Percentiles rank a stretch among this genome's conserved stretches.
Conservation (phyloP, 2,888 invertebrate species). For the Drosophila austrosaltans region DNA sequence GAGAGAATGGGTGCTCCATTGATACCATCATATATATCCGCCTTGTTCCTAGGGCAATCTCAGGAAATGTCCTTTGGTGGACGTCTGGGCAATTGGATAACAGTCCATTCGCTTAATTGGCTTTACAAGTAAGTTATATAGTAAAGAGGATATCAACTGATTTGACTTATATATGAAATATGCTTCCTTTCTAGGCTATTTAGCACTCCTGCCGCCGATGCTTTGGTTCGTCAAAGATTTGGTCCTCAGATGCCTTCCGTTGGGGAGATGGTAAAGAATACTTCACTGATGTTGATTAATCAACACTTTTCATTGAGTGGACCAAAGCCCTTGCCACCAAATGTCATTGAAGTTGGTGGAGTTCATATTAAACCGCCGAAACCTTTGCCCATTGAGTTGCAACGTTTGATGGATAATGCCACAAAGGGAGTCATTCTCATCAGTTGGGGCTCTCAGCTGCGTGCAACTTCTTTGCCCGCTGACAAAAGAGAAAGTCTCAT, state of each 20-base stretch:
- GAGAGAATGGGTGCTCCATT: constrained; percentile 85
- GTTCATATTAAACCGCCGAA: constrained; percentile 83
- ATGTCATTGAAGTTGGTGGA: constrained; percentile 85
- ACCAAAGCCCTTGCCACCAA: constrained; percentile 83
- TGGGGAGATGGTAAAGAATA: constrained; percentile 82
- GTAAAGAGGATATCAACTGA: background rate
- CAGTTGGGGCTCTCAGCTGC: constrained; percentile 89
- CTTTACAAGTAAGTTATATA: constrained; percentile 67
- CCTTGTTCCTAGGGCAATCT: constrained; percentile 84
- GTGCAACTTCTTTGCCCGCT: constrained; percentile 85
- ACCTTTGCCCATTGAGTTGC: constrained; percentile 84
- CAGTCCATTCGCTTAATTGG: constrained; percentile 66
- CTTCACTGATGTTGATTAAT: constrained; percentile 84
- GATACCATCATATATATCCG: constrained; percentile 86
- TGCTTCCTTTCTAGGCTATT: constrained; percentile 30
- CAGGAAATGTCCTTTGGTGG: constrained; percentile 83
- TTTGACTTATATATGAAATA: background rate
- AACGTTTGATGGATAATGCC: constrained; percentile 86
- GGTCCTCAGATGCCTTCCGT: constrained; percentile 83
- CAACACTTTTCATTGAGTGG: constrained; percentile 85
- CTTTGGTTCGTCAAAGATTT: constrained; percentile 67
- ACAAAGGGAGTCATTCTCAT: constrained; percentile 87
- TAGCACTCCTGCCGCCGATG: constrained; percentile 49
- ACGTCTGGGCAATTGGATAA: constrained; percentile 84
- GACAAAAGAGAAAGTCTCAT: constrained; percentile 85